Evolutionary conservation across 2,888 invertebrate species (phyloP), one percentile per base, ranked within the genome.

Genomic region (Oxytorus armatus): DNA sequence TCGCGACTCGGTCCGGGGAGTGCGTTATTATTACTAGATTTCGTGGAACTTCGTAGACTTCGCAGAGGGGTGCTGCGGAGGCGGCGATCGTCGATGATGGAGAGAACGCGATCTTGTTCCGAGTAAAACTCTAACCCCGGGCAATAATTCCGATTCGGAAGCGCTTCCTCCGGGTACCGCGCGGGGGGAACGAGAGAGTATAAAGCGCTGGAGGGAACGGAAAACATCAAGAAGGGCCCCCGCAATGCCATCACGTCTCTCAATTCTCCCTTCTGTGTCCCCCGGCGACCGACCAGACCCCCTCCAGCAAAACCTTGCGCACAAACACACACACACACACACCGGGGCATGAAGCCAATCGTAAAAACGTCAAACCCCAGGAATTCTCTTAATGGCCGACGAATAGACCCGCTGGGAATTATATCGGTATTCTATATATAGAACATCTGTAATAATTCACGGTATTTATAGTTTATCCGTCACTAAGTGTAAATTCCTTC

Each of bases 311-410:
- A 42, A 25, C 14, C 42, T 44, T 29, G 21, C 49, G 63, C 23
- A 72, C 55, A 36, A 36, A 39, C 57, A n/a, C n/a, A n/a, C n/a
- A n/a, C n/a, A n/a, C 49, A 68, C 23, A 72, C 55, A 36, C 36
- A 39, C 57, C 81, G 68, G 77, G 77, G 80, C 79, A 81, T 81
- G 82, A 80, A 82, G 82, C 81, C 42, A 80, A 83, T 85, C 85
- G 86, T 87, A 85, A 87, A 87, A 87, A 86, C 83, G 86, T 86
- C 85, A 85, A 84, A 85, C 78, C 68, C 79, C 76, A 25, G 76
- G 85, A 85, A 85, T 73, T 82, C 68, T 84, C 82, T 83, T 82
- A 86, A 85, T 83, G 79, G 75, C 68, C 61, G 57, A 74, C 57
- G 69, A 72, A 70, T 70, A 57, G 21, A 76, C 79, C 82, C 84